phyloP scores from a whole-genome alignment of 2,797 vertebrate genomes.

The Hyperoplus lanceolatus region DNA sequence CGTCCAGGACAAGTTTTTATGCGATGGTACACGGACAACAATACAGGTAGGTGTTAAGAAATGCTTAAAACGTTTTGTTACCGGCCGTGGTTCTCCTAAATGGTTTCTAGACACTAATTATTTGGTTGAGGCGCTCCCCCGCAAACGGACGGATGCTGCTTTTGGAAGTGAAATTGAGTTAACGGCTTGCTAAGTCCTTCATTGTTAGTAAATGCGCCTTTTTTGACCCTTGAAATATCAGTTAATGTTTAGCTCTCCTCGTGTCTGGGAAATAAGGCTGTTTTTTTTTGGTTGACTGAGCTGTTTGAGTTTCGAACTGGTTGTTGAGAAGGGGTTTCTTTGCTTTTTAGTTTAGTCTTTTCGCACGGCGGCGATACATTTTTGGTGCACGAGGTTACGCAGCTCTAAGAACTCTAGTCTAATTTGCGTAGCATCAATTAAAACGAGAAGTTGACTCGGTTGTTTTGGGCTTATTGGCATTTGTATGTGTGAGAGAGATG shows the following conservation, averaged over 20 bases:
- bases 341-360: no score
- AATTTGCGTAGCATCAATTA: background rate
- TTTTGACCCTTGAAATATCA: conserved; percentile 16
- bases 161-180: conserved; percentile 34
- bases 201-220: background rate
- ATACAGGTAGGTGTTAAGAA: conserved; percentile 41
- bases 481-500: background rate
- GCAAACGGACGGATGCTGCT: conserved; percentile 18
- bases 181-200: background rate
- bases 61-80: background rate
- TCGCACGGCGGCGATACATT: no score
- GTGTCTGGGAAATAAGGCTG: no score
- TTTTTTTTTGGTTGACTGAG: background rate
- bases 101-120: background rate
- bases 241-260: background rate
- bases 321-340: background rate
- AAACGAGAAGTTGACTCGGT: background rate
- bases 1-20: conserved; percentile 28
- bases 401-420: no score
- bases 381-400: background rate
- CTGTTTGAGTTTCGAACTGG: conserved; percentile 5
- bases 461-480: conserved; percentile 27
- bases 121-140: background rate
- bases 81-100: rapidly evolving
- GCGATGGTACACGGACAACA: conserved; percentile 5